A percentile compares a stretch with the other conserved stretches of the same genome.
These are phyloP conservation scores for Cerastoderma edule DNA, from an alignment of 2,888 invertebrate genomes.

Conservation along the genomic window DNA sequence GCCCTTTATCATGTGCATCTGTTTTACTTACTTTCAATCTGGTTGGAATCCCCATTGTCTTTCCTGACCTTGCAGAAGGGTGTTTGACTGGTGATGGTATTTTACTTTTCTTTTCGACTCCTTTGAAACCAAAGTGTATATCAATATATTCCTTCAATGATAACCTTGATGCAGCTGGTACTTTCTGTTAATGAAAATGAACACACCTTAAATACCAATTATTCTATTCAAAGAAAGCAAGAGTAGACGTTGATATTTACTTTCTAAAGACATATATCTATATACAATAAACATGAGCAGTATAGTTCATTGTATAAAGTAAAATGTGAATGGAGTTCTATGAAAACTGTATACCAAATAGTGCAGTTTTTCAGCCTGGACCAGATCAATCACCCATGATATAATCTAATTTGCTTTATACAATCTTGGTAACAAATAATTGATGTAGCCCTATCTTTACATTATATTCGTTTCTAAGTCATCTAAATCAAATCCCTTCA, in stretches of 20 bases:
- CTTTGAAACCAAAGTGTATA: constrained; percentile 47
- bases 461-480: not conserved
- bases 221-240: not conserved
- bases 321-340: not conserved
- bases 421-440: not conserved
- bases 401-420: not conserved
- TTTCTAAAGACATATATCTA: too few species aligned
- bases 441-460: not conserved
- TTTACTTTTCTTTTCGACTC: constrained; percentile 7
- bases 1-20: not conserved
- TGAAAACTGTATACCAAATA: not conserved
- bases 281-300: too few species aligned
- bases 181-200: constrained; percentile 37
- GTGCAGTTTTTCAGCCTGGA: not conserved
- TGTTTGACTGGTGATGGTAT: constrained; percentile 12
- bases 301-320: too few species aligned
- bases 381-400: not conserved
- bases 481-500: not conserved
- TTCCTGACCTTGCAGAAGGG: not conserved
- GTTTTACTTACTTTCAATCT: not conserved
- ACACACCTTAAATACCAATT: not conserved
- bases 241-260: too few species aligned
- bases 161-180: constrained; percentile 35
- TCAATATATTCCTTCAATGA: constrained; percentile 63
- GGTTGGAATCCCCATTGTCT: not conserved